phyloP scores from a whole-genome alignment of 2,888 invertebrate genomes.

The Disparrhopalites patrizii region DNA sequence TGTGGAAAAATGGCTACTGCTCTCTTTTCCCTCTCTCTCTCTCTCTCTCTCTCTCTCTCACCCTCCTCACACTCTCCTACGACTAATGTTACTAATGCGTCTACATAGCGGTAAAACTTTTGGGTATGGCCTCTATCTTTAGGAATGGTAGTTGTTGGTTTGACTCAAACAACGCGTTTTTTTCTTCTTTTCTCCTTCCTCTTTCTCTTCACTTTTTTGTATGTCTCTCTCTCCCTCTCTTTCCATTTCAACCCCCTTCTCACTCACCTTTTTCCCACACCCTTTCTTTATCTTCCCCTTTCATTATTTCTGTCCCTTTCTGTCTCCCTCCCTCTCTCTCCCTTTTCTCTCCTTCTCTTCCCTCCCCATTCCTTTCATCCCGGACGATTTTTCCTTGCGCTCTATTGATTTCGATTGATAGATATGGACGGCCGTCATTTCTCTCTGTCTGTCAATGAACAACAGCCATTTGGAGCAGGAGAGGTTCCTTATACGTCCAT shows the following conservation, averaged over 20 bases:
- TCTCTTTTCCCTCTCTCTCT: no score
- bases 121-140: no score
- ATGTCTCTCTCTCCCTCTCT: not conserved
- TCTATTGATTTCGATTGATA: conserved; percentile 14
- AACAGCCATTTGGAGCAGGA: no score
- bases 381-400: not conserved
- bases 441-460: conserved; percentile 2
- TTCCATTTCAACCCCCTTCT: not conserved
- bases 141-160: no score
- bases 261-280: not conserved
- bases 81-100: no score
- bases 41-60: no score
- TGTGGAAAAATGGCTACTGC: no score
- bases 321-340: not conserved
- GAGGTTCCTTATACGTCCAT: no score
- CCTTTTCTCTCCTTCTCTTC: not conserved
- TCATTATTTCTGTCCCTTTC: no score
- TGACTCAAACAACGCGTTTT: conserved; percentile 18
- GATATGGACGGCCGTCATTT: conserved; percentile 3
- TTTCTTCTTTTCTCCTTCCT: not conserved
- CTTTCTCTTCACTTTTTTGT: not conserved
- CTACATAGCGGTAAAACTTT: no score
- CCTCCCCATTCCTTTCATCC: not conserved
- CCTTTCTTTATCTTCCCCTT: no score
- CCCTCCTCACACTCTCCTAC: no score